Base-by-base conservation (phyloP, 2,113 vertebrate species). In the Albula goreensis region DNA sequence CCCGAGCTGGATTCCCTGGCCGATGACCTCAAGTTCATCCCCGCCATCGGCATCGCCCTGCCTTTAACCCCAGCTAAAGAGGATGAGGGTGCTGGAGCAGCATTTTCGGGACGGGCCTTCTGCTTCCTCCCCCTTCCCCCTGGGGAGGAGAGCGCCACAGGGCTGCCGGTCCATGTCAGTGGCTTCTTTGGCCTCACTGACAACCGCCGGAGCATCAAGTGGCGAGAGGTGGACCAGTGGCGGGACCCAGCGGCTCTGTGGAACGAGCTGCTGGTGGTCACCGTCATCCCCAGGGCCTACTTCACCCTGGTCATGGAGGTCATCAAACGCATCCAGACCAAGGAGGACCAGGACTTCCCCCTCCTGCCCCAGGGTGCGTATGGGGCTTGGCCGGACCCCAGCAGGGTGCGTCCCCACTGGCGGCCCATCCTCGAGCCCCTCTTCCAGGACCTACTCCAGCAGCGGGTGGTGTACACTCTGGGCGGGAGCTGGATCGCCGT, bases 171-270 rank as follows among this genome's bases (percentile, higher is more conserved):
- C 89, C 98, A 99, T n/a, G 93, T 99, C 87, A 99, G 98, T 25
- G 98, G 98, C 41, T 99, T 99, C 93, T 99, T 99, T 82, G 98
- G 98, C 80, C 96, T 99, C 87, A 99, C 98, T 0, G 98, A 99
- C 94, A 99, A 99, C 86, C 97, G 98, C 6, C 96, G 98, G 85
- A 99, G 98, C 94, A 99, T 99, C 83, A 99, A 99, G 86, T 99
- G 98, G 98, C 91, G 98, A 49, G 98, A 99, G 80, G 70, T 99
- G 90, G 98, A 99, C 95, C 98, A 99, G 31, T 98, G 98, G 98
- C 94, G 98, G 89, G 98, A 99, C 90, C 98, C 98, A 0, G 96
- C 98, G 0, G 98, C 98, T 80, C 88, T 99, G 84, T 99, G 98
- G 98, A 99, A 99, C 88, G 97, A 99, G 83, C 94, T 98, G 66